Conservation (phyloP, 2,797 vertebrate species). For the Scolopax rusticola region DNA sequence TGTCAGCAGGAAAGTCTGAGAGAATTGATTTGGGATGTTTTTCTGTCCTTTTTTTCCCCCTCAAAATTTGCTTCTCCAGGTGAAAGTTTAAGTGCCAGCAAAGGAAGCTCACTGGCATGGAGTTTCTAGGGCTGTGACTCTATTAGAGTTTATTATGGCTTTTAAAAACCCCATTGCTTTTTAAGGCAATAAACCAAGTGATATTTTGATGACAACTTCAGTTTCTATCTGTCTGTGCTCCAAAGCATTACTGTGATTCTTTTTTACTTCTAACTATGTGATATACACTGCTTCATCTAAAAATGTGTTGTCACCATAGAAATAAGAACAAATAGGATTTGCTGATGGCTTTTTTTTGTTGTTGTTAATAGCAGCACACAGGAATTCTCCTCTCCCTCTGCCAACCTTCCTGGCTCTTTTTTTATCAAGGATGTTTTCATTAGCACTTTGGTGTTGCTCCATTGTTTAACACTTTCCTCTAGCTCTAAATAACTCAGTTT, state of each 20-base stretch:
- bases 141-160: background rate
- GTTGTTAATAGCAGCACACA: background rate
- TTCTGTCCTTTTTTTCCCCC: background rate
- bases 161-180: background rate
- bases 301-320: background rate
- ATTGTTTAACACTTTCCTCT: slow-evolving; percentile 46
- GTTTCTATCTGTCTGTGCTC: background rate
- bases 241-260: background rate
- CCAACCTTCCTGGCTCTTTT: background rate
- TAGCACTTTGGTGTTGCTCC: background rate
- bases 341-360: background rate
- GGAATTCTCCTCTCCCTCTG: slow-evolving; percentile 7
- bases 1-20: background rate
- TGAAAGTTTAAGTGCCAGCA: background rate
- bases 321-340: background rate
- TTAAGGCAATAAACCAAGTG: background rate
- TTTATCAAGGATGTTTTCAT: slow-evolving; percentile 37
- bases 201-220: background rate
- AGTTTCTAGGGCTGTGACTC: background rate
- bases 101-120: background rate
- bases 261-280: background rate
- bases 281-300: background rate
- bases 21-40: background rate
- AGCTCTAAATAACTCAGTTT: slow-evolving; percentile 55
- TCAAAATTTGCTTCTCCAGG: background rate